phyloP scores from a whole-genome alignment of 2,797 vertebrate species.

The Enteromius anoplus region DNA sequence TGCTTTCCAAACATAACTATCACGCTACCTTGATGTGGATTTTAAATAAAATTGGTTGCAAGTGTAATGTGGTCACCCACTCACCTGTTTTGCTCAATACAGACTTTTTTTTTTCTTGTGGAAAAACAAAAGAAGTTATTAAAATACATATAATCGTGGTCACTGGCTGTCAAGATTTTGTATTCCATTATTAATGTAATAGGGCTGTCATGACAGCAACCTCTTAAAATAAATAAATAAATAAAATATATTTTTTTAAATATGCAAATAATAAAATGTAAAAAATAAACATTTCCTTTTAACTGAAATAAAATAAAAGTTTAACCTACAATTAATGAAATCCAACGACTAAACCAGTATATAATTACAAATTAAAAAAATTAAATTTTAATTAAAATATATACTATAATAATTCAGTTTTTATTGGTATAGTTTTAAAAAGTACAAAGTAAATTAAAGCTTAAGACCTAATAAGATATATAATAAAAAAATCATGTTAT shows the following conservation, averaged over 20 bases:
- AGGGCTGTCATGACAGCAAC: not conserved
- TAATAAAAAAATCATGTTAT: not conserved
- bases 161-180: not conserved
- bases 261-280: not conserved
- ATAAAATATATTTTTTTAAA: not conserved
- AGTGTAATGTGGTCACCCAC: not conserved
- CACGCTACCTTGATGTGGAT: not conserved
- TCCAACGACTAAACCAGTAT: not conserved
- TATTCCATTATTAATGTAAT: not conserved
- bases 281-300: not conserved
- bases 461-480: too few species aligned
- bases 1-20: slow-evolving; percentile 3
- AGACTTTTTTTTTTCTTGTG: not conserved
- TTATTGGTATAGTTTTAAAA: not conserved
- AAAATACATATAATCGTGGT: not conserved
- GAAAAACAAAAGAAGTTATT: not conserved
- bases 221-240: not conserved
- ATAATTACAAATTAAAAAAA: not conserved
- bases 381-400: not conserved
- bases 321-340: not conserved
- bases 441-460: not conserved
- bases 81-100: not conserved
- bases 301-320: not conserved
- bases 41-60: not conserved
- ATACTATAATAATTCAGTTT: not conserved